Conservation (phyloP, 1,140 invertebrate species). For the Matsumurasca onukii region DNA sequence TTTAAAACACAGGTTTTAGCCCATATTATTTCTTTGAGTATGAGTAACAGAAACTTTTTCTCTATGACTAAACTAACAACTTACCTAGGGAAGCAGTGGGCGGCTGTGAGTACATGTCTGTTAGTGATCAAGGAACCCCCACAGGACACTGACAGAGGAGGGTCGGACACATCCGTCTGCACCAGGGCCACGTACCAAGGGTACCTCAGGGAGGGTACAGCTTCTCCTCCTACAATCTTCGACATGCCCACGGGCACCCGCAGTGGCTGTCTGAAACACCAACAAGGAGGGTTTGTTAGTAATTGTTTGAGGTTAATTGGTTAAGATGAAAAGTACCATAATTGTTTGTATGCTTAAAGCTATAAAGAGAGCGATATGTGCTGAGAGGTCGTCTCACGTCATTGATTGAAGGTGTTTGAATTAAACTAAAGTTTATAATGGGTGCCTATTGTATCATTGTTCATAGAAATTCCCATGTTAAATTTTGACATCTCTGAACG, state of each 20-base stretch:
- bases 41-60: not conserved
- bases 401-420: no score
- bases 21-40: no score
- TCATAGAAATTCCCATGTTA: no score
- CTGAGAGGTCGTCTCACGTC: no score
- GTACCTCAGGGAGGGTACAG: slow-evolving; percentile 65
- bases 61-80: not conserved
- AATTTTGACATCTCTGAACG: no score
- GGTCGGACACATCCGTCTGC: slow-evolving; percentile 64
- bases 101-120: slow-evolving; percentile 66
- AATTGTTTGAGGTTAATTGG: no score
- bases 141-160: slow-evolving; percentile 48
- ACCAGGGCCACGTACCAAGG: slow-evolving; percentile 70
- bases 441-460: no score
- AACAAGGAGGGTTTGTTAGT: no score
- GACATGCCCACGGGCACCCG: slow-evolving; percentile 50
- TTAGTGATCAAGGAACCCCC: slow-evolving; percentile 69
- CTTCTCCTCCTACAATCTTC: slow-evolving; percentile 68
- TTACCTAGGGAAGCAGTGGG: slow-evolving; percentile 69
- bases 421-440: no score
- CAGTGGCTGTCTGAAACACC: slow-evolving; percentile 12
- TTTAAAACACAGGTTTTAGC: no score
- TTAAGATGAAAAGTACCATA: no score
- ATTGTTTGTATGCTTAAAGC: not conserved
- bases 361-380: no score